These are phyloP conservation scores for Agrypnus murinus DNA, from an alignment of 2,888 invertebrate species.

Conservation along the genomic window DNA sequence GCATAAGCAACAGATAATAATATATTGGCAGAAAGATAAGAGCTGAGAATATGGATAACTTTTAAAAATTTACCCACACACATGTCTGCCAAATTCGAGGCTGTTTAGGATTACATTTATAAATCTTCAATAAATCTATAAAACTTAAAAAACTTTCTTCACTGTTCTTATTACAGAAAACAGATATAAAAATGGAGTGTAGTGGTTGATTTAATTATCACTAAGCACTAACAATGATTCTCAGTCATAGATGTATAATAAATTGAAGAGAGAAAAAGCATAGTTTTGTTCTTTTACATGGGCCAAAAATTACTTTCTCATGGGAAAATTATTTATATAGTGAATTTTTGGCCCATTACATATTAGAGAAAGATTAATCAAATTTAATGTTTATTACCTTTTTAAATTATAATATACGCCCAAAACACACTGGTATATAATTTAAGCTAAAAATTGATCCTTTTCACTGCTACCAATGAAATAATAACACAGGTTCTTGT, in stretches of 20 bases:
- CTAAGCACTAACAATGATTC: constrained; percentile 21
- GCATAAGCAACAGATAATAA: constrained; percentile 4
- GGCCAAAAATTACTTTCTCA: neutral
- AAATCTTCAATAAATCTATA: constrained; percentile 13
- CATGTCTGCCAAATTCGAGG: constrained; percentile 37
- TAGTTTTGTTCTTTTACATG: neutral
- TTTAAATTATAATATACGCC: neutral
- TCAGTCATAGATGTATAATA: constrained; percentile 22
- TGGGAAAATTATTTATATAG: too few relatives aligned
- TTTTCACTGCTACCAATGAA: constrained; percentile 32
- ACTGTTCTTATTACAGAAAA: neutral
- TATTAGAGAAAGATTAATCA: constrained; percentile 5
- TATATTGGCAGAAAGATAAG: neutral
- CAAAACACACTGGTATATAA: too few relatives aligned
- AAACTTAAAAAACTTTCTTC: constrained; percentile 6
- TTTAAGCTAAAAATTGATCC: constrained; percentile 21
- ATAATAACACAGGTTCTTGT: constrained; percentile 31
- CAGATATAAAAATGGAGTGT: constrained; percentile 25
- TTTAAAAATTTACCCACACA: neutral
- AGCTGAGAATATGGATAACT: neutral
- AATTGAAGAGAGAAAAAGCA: constrained; percentile 22
- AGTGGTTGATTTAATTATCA: constrained; percentile 12
- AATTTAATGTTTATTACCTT: constrained; percentile 10
- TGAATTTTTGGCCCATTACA: neutral
- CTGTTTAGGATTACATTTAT: constrained; percentile 15